A percentile compares a stretch with the other conserved stretches of the same genome.
These are phyloP conservation scores for Lytechinus variegatus DNA, from an alignment of 35 echinoderm and acorn worm species.

Conservation along the genomic window DNA sequence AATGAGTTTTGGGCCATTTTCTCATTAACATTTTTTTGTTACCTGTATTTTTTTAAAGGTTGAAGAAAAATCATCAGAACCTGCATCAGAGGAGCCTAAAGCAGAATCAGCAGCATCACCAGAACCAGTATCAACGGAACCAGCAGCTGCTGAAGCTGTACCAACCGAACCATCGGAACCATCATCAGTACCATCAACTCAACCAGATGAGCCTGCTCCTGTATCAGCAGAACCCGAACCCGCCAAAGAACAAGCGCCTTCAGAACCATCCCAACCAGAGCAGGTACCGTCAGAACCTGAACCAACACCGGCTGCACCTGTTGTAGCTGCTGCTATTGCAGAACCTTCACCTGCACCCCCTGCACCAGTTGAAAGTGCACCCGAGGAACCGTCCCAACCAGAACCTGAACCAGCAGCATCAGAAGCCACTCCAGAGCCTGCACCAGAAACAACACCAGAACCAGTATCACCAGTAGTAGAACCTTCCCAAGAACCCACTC, in stretches of 20 bases:
- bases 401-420: not conserved
- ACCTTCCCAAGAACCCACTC: not conserved
- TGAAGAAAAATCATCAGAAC: slow-evolving; percentile 7
- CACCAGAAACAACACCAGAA: slow-evolving; percentile 41
- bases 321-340: not conserved
- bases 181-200: not conserved
- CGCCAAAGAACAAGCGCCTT: not conserved
- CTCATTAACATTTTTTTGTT: not conserved
- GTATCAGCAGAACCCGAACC: slow-evolving; percentile 10
- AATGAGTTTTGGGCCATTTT: too few species aligned
- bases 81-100: slow-evolving; percentile 17
- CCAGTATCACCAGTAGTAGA: not conserved
- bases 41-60: not conserved
- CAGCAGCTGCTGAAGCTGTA: not conserved
- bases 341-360: not conserved
- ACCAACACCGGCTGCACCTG: slow-evolving; percentile 15
- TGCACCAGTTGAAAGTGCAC: not conserved
- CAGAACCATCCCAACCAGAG: slow-evolving; percentile 4
- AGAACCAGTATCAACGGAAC: slow-evolving; percentile 37
- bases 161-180: slow-evolving; percentile 20
- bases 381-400: too few species aligned
- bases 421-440: not conserved
- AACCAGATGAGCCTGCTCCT: not conserved
- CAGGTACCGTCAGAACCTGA: slow-evolving; percentile 20
- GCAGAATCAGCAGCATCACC: not conserved